Conservation (phyloP, 2,113 vertebrate genomes). For the Dryoscopus gambensis region DNA sequence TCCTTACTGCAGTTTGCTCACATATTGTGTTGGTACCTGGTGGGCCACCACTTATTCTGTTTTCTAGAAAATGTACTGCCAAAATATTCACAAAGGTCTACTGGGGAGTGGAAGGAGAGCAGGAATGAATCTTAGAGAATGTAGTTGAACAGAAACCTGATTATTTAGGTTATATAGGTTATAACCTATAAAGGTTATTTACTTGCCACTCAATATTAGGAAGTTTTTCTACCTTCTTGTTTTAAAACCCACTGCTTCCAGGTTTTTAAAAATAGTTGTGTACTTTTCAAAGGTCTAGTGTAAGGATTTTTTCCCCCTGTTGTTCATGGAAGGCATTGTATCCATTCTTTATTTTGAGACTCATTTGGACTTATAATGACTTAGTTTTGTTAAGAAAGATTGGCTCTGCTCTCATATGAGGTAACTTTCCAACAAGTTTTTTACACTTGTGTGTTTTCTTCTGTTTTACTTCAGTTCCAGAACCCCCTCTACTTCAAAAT, state of each 20-base stretch:
- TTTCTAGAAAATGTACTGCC: background rate
- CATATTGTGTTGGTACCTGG: accelerated
- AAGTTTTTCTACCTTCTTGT: background rate
- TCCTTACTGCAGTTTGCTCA: background rate
- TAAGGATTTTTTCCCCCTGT: background rate
- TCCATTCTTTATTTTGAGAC: background rate
- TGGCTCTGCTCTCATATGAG: background rate
- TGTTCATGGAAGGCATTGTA: background rate
- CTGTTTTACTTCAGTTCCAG: background rate
- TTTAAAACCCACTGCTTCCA: background rate
- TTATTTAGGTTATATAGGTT: no score
- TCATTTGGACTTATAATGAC: background rate
- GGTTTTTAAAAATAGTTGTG: background rate
- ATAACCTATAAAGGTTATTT: background rate
- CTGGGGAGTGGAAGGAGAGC: background rate
- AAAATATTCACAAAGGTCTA: background rate
- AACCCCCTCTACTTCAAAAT: background rate
- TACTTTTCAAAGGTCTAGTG: background rate
- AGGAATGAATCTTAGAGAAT: background rate
- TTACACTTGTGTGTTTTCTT: background rate
- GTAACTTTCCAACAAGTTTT: background rate
- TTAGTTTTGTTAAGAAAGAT: background rate
- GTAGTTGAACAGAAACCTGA: background rate
- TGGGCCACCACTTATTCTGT: background rate
- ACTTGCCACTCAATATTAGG: background rate